A percentile compares a stretch with the other conserved stretches of the same genome.
Evolutionary conservation across 2,888 invertebrate genomes (phyloP).

Genomic region (Carabus problematicus): DNA sequence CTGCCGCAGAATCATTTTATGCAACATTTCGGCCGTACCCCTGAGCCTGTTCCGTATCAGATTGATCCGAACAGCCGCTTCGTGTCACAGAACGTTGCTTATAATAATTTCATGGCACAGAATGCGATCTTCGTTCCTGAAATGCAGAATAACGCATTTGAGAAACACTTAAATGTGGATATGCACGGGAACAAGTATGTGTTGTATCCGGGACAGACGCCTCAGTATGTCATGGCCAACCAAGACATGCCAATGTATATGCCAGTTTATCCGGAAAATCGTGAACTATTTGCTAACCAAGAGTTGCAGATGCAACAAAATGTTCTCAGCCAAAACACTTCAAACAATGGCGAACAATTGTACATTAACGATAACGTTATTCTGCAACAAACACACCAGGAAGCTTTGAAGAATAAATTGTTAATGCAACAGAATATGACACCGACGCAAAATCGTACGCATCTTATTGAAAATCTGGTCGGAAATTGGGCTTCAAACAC

Average conservation of each 20-base stretch:
- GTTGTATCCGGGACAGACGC: constrained; percentile 29
- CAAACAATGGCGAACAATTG: constrained; percentile 13
- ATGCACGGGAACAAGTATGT: constrained; percentile 33
- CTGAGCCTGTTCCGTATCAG: constrained; percentile 14
- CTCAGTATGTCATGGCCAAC: constrained; percentile 37
- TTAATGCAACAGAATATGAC: constrained; percentile 25
- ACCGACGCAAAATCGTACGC: constrained; percentile 48
- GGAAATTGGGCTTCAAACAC: constrained; percentile 77
- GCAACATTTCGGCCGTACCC: constrained; percentile 30
- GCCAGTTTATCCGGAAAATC: constrained; percentile 33
- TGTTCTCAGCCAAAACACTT: constrained; percentile 8
- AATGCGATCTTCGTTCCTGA: constrained; percentile 39
- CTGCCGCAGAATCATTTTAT: constrained; percentile 47
- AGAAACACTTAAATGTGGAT: constrained; percentile 23
- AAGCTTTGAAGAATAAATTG: constrained; percentile 33
- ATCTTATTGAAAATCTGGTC: constrained; percentile 73
- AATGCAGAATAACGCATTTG: constrained; percentile 21
- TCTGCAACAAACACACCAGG: constrained; percentile 32
- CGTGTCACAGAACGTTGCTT: constrained; percentile 17
- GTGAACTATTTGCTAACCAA: constrained; percentile 23
- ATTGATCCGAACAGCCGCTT: constrained; percentile 28
- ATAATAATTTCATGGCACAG: constrained; percentile 37
- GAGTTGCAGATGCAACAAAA: constrained; percentile 24
- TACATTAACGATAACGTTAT: constrained; percentile 17
- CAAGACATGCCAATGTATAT: constrained; percentile 36